Evolutionary conservation across 2,113 vertebrate genomes (phyloP), one percentile per base, ranked within the genome.

Genomic region (Origma solitaria): DNA sequence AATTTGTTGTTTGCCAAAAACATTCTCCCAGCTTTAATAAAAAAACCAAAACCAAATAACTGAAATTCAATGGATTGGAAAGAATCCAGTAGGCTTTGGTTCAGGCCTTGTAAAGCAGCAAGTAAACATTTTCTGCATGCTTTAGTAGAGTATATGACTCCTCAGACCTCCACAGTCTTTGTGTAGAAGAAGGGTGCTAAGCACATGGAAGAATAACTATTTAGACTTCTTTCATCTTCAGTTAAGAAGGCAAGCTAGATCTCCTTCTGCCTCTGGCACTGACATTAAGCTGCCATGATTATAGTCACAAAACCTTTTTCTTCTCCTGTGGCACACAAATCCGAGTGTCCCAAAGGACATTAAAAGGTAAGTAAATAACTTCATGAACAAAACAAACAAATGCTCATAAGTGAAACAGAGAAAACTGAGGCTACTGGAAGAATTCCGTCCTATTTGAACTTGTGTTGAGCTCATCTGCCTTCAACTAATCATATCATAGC

Each of bases 51-150:
- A 69, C 19, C 57, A 64, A 90, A 38, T 54, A 80, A 73, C 47
- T n/a, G 50, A 93, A 88, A 96, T 91, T 96, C 84, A 96, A 95
- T 95, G 82, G 79, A 83, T 60, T 96, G 91, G 93, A 96, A 94
- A 50, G 79, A 77, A 58, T 92, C 94, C 94, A 96, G 75, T 66
- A 77, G 79, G 66, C 87, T 91, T 90, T 83, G 75, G 27, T 90
- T 96, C 87, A 93, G 85, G 80, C 84, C 84, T 92, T 91, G 65
- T 94, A 94, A 94, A 94, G 75, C 50, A 95, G 84, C 66, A 91
- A 95, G 86, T 87, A 92, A 95, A 95, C 65, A 89, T 89, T 90
- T 96, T 89, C 91, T 84, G 61, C 62, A n/a, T 85, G 91, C 50
- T 94, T 92, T 77, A 69, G 38, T 50, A 73, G 38, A 91, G n/a